A percentile compares a stretch with the other conserved stretches of the same genome.
Evolutionary conservation across 1,140 invertebrate species (phyloP).

Genomic region (Stenopsyche tienmushanensis): DNA sequence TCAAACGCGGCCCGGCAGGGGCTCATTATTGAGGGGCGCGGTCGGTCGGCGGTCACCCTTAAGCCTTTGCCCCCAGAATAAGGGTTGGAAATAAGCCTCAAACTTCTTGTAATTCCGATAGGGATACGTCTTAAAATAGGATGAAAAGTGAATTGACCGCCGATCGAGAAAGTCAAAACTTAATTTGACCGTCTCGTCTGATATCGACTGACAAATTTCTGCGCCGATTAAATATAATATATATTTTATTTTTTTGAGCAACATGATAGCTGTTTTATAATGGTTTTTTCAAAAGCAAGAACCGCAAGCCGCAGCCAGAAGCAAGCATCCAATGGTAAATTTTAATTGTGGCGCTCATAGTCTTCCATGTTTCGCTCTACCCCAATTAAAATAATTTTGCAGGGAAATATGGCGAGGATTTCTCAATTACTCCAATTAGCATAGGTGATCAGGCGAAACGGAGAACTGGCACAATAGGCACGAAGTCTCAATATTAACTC

Average conservation of each 20-base stretch:
- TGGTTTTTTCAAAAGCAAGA: no score
- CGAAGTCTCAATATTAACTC: neutral
- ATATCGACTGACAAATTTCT: no score
- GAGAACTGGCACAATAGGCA: neutral
- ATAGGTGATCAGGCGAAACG: slow-evolving; percentile 7
- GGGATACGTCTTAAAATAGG: slow-evolving; percentile 4
- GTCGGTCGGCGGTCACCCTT: neutral
- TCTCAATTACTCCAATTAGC: slow-evolving; percentile 6
- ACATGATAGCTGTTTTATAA: no score
- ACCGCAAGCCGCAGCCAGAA: neutral
- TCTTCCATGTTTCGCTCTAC: neutral
- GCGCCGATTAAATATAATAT: no score
- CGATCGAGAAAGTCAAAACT: neutral
- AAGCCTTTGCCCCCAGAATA: neutral
- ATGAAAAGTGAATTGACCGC: neutral
- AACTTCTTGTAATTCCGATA: neutral
- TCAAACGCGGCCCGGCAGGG: slow-evolving; percentile 10
- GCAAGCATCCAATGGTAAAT: neutral
- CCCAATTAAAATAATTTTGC: slow-evolving; percentile 4
- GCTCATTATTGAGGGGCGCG: slow-evolving; percentile 5
- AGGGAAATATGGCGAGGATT: slow-evolving; percentile 1
- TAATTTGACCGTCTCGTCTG: no score
- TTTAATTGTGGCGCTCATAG: neutral
- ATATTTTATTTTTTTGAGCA: no score
- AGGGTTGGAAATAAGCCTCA: neutral